These are phyloP conservation scores for Spodoptera litura DNA, from an alignment of 1,140 invertebrate genomes.

Conservation along the genomic window DNA sequence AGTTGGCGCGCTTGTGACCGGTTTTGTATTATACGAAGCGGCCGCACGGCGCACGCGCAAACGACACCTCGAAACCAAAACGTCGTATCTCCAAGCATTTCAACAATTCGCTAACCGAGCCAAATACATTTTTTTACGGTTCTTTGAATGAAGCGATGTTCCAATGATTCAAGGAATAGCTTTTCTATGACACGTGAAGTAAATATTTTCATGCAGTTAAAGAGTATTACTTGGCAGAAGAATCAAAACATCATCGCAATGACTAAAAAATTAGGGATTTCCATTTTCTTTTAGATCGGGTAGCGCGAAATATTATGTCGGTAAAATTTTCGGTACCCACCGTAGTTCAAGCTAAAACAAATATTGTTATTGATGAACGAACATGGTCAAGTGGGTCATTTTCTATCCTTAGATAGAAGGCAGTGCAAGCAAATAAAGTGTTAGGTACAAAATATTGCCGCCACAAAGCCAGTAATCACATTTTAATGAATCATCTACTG, in stretches of 20 bases:
- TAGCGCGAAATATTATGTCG: constrained; percentile 12
- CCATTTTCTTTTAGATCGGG: constrained; percentile 45
- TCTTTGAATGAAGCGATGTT: constrained; percentile 60
- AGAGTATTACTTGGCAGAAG: constrained; percentile 56
- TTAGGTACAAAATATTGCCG: constrained; percentile 21
- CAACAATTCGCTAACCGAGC: constrained; percentile 75
- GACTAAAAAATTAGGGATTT: constrained; percentile 48
- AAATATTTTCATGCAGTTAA: constrained; percentile 53
- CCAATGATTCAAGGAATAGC: constrained; percentile 78
- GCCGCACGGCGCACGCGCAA: constrained; percentile 77
- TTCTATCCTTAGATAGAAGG: constrained; percentile 36
- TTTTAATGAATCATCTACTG: constrained; percentile 36
- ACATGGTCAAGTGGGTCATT: constrained; percentile 61
- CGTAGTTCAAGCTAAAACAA: constrained; percentile 20
- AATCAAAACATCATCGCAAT: constrained; percentile 43
- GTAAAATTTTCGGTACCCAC: not conserved
- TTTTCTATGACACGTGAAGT: constrained; percentile 66
- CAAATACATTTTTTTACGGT: constrained; percentile 71
- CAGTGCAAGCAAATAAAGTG: constrained; percentile 36
- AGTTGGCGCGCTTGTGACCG: constrained; percentile 73
- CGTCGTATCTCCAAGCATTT: constrained; percentile 70
- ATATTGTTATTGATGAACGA: constrained; percentile 30
- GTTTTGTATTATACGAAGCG: constrained; percentile 77
- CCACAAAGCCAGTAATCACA: constrained; percentile 32
- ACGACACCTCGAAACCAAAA: constrained; percentile 58